phyloP scores from a whole-genome alignment of 2,888 invertebrate genomes.

The Teleogryllus oceanicus region DNA sequence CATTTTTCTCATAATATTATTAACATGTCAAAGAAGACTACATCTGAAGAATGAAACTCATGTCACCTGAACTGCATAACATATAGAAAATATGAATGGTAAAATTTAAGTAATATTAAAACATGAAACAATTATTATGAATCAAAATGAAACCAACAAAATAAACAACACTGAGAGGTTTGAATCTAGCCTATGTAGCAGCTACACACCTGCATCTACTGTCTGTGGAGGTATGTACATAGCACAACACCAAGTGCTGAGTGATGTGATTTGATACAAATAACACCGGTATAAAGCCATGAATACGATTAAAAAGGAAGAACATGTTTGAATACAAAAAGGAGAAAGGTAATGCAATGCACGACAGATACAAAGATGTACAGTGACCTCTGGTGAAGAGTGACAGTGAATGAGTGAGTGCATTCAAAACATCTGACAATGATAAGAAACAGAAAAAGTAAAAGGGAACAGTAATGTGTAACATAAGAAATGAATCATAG shows the following conservation, averaged over 20 bases:
- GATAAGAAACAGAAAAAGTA: neutral
- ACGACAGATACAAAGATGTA: conserved; percentile 2
- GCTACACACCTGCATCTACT: neutral
- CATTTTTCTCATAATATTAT: neutral
- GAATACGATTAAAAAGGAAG: conserved; percentile 34
- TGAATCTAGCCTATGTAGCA: conserved; percentile 9
- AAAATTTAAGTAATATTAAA: neutral
- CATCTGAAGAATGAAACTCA: neutral
- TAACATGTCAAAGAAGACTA: neutral
- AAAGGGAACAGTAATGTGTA: neutral
- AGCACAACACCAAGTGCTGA: conserved; percentile 22
- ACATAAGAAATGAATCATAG: neutral
- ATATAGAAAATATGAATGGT: neutral
- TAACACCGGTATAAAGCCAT: conserved; percentile 26
- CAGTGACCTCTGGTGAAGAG: conserved; percentile 3
- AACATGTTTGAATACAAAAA: conserved; percentile 43
- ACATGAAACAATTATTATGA: neutral
- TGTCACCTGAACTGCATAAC: neutral
- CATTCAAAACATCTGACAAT: conserved; percentile 3
- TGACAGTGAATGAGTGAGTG: conserved; percentile 18
- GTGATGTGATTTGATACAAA: conserved; percentile 22
- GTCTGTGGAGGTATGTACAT: conserved; percentile 2
- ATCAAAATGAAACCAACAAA: neutral
- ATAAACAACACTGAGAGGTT: conserved; percentile 8
- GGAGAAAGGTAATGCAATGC: conserved; percentile 44